Conservation (phyloP, 2,888 invertebrate species). For the Hypolimnas misippus region DNA sequence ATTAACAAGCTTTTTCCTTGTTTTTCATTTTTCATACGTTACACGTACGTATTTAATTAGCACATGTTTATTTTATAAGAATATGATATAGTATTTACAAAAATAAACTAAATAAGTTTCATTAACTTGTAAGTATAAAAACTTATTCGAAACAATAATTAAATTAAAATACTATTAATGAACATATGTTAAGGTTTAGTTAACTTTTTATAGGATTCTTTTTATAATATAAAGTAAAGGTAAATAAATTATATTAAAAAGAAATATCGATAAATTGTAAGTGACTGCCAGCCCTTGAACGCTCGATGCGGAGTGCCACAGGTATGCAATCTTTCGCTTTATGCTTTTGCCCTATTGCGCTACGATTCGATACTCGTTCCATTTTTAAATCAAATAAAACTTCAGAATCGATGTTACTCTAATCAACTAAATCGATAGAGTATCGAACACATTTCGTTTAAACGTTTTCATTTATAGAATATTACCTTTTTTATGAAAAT, state of each 20-base stretch:
- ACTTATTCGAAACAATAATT: conserved; percentile 20
- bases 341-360: conserved; percentile 70
- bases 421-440: conserved; percentile 14
- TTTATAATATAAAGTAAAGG: background rate
- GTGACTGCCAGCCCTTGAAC: conserved; percentile 55
- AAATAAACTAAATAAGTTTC: conserved; percentile 23
- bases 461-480: conserved; percentile 10
- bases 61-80: conserved; percentile 34
- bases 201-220: background rate
- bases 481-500: background rate
- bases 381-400: conserved; percentile 34
- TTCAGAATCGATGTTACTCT: conserved; percentile 14
- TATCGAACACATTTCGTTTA: background rate
- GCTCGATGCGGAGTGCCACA: conserved; percentile 53
- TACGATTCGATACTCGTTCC: conserved; percentile 52
- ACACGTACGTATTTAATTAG: conserved; percentile 34
- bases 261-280: conserved; percentile 55
- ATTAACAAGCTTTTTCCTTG: conserved; percentile 36
- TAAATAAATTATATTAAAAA: conserved; percentile 15
- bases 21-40: conserved; percentile 38
- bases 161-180: conserved; percentile 19
- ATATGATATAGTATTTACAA: conserved; percentile 24
- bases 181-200: background rate
- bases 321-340: conserved; percentile 74
- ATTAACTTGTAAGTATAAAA: conserved; percentile 29